Conservation (phyloP, 2,113 vertebrate species). For the Strigops habroptila region DNA sequence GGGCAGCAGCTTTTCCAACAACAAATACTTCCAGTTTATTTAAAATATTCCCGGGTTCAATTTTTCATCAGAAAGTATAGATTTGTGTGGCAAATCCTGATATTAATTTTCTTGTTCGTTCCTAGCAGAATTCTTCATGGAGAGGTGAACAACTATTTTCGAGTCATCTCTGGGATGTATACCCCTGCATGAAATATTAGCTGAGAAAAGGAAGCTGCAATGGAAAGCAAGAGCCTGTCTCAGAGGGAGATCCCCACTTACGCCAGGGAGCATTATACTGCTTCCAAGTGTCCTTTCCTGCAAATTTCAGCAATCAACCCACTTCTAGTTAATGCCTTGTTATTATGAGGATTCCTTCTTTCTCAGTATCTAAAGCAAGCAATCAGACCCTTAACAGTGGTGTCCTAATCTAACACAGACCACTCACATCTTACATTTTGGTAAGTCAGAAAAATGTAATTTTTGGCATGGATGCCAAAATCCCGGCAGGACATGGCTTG, state of each 20-base stretch:
- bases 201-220: not conserved
- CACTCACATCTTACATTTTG: not conserved
- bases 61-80: not conserved
- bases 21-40: not conserved
- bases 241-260: not conserved
- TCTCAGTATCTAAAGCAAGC: not conserved
- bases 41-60: not conserved
- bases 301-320: not conserved
- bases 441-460: not conserved
- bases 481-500: not conserved
- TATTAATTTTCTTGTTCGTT: not conserved
- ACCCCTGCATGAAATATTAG: not conserved
- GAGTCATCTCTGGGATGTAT: not conserved
- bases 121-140: not conserved
- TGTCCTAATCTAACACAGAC: not conserved
- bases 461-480: not conserved
- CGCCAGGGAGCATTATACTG: not conserved
- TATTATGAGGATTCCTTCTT: not conserved
- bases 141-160: not conserved
- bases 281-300: not conserved
- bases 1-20: not conserved
- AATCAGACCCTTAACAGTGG: not conserved
- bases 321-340: not conserved
- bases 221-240: not conserved
- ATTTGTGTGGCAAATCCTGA: not conserved